phyloP scores from a whole-genome alignment of 1,140 invertebrate species.

The Bombus impatiens region DNA sequence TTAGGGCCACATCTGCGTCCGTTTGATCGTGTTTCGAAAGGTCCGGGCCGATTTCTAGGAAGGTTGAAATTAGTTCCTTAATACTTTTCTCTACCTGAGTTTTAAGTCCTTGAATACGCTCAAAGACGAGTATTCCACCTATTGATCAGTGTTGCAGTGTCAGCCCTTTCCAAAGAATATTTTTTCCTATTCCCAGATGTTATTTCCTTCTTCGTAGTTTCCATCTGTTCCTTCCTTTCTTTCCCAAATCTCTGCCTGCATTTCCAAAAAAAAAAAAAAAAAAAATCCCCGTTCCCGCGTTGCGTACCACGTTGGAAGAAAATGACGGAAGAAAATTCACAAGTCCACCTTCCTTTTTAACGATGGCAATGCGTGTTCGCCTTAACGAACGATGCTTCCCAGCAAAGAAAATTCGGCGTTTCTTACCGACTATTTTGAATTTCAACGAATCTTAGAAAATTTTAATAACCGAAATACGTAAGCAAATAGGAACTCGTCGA shows the following conservation, averaged over 20 bases:
- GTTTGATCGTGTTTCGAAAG: slow-evolving; percentile 38
- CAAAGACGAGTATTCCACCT: slow-evolving; percentile 11
- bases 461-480: rapidly evolving
- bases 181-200: neutral
- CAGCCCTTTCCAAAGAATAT: neutral
- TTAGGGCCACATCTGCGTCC: slow-evolving; percentile 35
- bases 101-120: slow-evolving; percentile 3
- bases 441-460: rapidly evolving
- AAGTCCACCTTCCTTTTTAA: no score
- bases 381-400: no score
- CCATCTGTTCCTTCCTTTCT: no score
- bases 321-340: no score
- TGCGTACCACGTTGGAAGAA: no score
- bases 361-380: no score
- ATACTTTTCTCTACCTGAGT: slow-evolving; percentile 56
- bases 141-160: neutral
- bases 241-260: neutral
- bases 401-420: no score
- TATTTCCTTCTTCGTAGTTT: no score
- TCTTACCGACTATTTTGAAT: no score
- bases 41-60: slow-evolving; percentile 65
- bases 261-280: no score
- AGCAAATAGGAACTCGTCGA: rapidly evolving
- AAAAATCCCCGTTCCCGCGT: rapidly evolving
- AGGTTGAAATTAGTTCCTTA: slow-evolving; percentile 58